Percentiles rank a stretch among this genome's conserved stretches.
These are phyloP conservation scores for Eidolon helvum DNA, from an alignment of 2,113 vertebrate genomes.

Conservation along the genomic window DNA sequence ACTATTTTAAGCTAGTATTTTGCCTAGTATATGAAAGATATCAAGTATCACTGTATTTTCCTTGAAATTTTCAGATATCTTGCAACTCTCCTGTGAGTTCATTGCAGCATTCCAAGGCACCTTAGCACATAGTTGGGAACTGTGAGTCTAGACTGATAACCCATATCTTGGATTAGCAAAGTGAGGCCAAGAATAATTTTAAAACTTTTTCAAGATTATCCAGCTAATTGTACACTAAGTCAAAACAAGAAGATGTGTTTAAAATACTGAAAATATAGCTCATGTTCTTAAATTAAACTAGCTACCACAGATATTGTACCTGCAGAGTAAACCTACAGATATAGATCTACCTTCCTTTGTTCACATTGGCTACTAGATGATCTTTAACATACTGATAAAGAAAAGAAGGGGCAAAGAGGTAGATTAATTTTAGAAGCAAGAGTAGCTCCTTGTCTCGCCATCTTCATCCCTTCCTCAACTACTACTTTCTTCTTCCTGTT, in stretches of 20 bases:
- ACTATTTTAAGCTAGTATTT: not conserved
- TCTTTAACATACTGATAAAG: not conserved
- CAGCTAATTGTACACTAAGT: not conserved
- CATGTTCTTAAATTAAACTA: slow-evolving; percentile 7
- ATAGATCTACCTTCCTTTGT: not conserved
- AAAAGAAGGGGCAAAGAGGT: not conserved
- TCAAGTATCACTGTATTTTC: not conserved
- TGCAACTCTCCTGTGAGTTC: not conserved
- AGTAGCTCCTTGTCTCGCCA: not conserved
- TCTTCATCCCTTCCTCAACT: not conserved
- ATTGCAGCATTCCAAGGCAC: not conserved
- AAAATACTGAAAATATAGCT: not conserved
- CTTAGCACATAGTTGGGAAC: not conserved
- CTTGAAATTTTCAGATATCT: not conserved
- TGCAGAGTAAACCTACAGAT: not conserved
- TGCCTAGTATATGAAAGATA: not conserved
- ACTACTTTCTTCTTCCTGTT: not conserved
- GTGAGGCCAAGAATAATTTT: not conserved
- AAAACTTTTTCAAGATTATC: not conserved
- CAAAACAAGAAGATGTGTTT: not conserved
- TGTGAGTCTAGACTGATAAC: not conserved
- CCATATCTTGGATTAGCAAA: not conserved
- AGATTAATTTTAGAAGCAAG: not conserved
- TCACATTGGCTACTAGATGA: not conserved
- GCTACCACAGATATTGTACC: not conserved